Base-by-base conservation (phyloP, 2,113 vertebrate species). In the Cairina moschata region DNA sequence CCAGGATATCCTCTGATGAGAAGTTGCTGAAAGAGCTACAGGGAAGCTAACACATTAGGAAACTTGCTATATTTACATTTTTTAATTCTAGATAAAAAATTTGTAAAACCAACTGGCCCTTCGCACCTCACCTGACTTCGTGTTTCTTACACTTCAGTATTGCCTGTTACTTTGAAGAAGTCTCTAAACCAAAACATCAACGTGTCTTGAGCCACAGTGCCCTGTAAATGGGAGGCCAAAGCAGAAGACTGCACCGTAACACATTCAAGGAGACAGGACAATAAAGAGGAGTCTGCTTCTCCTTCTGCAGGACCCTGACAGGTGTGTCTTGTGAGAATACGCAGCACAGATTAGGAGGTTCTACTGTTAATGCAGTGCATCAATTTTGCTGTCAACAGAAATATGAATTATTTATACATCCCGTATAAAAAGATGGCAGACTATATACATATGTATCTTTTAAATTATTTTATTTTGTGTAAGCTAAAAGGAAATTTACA, bases 401-500 rank as follows among this genome's bases (percentile, higher is more conserved):
- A 72, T 3, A 5, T 13, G n/a, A 74, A 16, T 8, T 32, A 77
- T 1, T 1, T 16, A 60, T 2, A 15, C 26, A 17, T 36, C 75
- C 74, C 62, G 29, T 56, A 92, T 73, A 90, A 96, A 93, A 86
- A 94, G 50, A 97, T 3, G 92, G 38, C 77, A 96, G 91, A 83
- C 88, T 95, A 78, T 59, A 90, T 85, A 28, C 83, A 66, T 29
- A n/a, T 0, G 11, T 92, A 98, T 98, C 98, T 99, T 99, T 99
- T 99, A 99, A 99, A 99, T 99, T 98, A 99, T 99, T 99, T 99
- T 99, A 99, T 99, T 99, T 98, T 98, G 98, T 99, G 98, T 99
- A 99, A 98, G 99, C 99, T 99, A 99, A 99, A 99, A 99, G 99
- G 98, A 98, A 99, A 99, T 99, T 98, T 99, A 99, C 99, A 99